Percentiles rank a stretch among this genome's conserved stretches.
These are phyloP conservation scores for Strix uralensis DNA, from an alignment of 2,113 vertebrate species.

Conservation along the genomic window DNA sequence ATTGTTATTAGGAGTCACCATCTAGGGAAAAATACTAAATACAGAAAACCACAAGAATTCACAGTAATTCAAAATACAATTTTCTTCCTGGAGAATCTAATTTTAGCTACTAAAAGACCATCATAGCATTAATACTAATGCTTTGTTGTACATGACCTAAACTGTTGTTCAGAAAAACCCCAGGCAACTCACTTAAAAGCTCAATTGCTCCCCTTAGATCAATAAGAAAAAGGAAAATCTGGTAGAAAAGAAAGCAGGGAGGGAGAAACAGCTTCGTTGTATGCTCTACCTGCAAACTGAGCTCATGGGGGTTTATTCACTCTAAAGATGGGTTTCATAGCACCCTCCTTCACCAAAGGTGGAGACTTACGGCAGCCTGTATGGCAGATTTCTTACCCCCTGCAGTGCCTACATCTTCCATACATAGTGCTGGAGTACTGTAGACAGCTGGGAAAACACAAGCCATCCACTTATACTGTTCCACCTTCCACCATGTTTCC, in stretches of 20 bases:
- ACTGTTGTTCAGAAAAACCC: background rate
- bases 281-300: background rate
- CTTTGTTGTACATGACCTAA: background rate
- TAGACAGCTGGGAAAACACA: background rate
- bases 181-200: background rate
- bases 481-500: no score
- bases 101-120: background rate
- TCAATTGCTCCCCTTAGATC: background rate
- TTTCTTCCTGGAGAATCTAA: background rate
- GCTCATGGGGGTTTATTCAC: background rate
- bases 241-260: background rate
- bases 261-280: background rate
- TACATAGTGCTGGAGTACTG: fast-evolving
- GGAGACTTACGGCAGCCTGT: background rate
- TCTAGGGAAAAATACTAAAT: constrained; percentile 35
- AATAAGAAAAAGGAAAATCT: background rate
- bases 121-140: background rate
- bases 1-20: constrained; percentile 12
- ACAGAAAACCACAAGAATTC: constrained; percentile 1
- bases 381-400: background rate
- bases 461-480: background rate
- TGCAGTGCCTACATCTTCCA: background rate
- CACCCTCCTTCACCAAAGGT: background rate
- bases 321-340: background rate
- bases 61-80: constrained; percentile 19